Evolutionary conservation across 2,113 vertebrate genomes (phyloP).

Genomic region (Sceloporus undulatus): DNA sequence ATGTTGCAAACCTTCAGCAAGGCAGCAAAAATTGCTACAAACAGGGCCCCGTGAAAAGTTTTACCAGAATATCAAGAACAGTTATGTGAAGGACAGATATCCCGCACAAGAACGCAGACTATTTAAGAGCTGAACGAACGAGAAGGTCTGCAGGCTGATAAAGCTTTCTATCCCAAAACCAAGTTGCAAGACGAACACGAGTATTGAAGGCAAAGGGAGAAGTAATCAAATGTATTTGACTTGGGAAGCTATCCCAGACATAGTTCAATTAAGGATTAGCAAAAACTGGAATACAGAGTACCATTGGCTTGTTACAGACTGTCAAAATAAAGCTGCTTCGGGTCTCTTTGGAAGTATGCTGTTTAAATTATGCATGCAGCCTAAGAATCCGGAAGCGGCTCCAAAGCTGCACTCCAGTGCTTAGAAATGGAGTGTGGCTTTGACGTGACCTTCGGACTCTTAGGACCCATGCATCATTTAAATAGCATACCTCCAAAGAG

Average conservation of each 20-base stretch:
- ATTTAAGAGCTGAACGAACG: neutral
- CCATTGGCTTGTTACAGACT: no score
- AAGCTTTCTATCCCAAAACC: neutral
- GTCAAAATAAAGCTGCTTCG: no score
- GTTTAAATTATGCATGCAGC: no score
- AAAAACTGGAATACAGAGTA: neutral
- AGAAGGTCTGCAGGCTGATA: neutral
- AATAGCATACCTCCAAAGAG: no score
- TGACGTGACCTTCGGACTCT: no score
- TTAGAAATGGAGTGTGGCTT: no score
- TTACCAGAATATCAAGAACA: neutral
- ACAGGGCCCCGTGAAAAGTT: neutral
- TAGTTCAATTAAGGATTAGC: neutral
- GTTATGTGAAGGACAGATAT: neutral
- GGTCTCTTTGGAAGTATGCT: no score
- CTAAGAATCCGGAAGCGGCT: no score
- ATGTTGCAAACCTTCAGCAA: conserved; percentile 20
- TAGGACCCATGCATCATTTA: no score
- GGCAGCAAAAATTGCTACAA: conserved; percentile 24
- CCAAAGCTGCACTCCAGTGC: no score
- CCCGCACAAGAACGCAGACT: neutral
- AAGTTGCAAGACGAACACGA: neutral
- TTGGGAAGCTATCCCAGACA: neutral
- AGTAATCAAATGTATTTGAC: neutral
- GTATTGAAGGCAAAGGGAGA: neutral